Evolutionary conservation across 2,113 vertebrate genomes (phyloP).

Genomic region (Rhombomys opimus): DNA sequence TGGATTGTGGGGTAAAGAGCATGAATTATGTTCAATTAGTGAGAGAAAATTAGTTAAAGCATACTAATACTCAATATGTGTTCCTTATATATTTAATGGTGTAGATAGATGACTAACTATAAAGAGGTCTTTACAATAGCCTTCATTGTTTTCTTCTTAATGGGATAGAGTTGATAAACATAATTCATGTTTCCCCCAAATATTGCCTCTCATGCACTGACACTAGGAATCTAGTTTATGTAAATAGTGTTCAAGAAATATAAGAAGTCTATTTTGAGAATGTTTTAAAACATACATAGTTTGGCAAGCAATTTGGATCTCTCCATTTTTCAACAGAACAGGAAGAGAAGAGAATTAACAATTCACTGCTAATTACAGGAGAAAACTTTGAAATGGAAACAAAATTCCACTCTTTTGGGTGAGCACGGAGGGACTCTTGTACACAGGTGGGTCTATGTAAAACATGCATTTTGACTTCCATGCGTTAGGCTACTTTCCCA

Average conservation of each 20-base stretch:
- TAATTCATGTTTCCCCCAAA: not conserved
- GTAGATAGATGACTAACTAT: not conserved
- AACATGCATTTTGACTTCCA: not conserved
- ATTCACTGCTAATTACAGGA: conserved; percentile 51
- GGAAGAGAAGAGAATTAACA: not conserved
- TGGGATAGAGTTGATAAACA: conserved; percentile 37
- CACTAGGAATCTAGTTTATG: conserved; percentile 33
- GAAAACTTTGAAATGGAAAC: conserved; percentile 34
- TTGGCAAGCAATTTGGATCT: not conserved
- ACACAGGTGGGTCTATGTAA: not conserved
- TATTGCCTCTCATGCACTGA: conserved; percentile 40
- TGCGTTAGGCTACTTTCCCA: not conserved
- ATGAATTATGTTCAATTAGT: conserved; percentile 8
- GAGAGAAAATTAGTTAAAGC: not conserved
- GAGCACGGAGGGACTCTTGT: not conserved
- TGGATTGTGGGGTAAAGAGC: not conserved
- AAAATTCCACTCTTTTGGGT: not conserved
- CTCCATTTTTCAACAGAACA: not conserved
- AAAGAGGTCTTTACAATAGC: not conserved
- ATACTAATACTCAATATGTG: not conserved
- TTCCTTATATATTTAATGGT: not conserved
- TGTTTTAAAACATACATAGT: conserved; percentile 29
- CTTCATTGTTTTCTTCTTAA: conserved; percentile 40
- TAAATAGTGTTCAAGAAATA: conserved; percentile 39
- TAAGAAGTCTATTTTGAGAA: not conserved